Evolutionary conservation across 1,140 invertebrate species (phyloP).

Genomic region (Musca domestica): DNA sequence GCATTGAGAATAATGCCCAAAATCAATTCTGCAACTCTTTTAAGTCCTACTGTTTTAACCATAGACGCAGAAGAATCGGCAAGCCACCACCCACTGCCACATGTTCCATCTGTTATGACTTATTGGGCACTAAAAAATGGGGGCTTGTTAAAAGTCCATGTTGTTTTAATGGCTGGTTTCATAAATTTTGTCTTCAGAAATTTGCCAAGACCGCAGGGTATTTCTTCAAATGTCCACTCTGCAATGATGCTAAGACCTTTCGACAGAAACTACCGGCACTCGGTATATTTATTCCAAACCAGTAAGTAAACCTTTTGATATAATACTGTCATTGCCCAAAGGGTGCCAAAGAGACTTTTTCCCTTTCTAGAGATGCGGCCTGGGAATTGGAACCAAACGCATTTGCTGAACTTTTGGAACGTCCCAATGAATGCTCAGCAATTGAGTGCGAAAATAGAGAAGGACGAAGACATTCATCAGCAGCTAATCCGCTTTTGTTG

Average conservation of each 20-base stretch:
- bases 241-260: not conserved
- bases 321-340: too few species aligned
- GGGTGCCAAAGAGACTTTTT: not conserved
- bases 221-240: constrained; percentile 59
- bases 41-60: constrained; percentile 55
- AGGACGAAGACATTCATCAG: not conserved
- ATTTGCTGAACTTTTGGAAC: constrained; percentile 56
- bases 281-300: constrained; percentile 67
- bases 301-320: constrained; percentile 24
- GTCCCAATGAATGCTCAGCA: constrained; percentile 37
- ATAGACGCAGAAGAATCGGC: constrained; percentile 18
- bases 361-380: not conserved
- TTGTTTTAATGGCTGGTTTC: constrained; percentile 57
- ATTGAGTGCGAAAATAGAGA: constrained; percentile 42
- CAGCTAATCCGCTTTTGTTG: constrained; percentile 14
- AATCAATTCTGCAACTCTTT: constrained; percentile 62
- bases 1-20: constrained; percentile 57
- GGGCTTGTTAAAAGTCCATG: constrained; percentile 50
- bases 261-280: constrained; percentile 38
- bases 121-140: not conserved
- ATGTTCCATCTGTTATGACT: constrained; percentile 29
- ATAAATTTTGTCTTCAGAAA: constrained; percentile 56
- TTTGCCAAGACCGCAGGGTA: constrained; percentile 60
- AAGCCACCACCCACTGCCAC: not conserved
- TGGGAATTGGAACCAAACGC: not conserved